Conservation (phyloP, 2,797 vertebrate species). For the Pantherophis alleghaniensis region DNA sequence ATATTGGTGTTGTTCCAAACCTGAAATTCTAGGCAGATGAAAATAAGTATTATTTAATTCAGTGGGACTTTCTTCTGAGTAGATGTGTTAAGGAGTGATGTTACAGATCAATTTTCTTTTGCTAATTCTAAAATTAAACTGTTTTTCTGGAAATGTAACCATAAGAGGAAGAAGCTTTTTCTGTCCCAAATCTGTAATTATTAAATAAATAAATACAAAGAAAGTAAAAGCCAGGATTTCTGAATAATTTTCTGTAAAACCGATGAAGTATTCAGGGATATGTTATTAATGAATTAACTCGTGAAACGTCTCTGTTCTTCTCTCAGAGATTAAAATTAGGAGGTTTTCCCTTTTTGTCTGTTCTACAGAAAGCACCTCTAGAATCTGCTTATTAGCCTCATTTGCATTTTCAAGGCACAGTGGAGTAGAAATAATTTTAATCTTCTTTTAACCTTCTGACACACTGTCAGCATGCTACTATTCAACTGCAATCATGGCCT, state of each 20-base stretch:
- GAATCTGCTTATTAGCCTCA: background rate
- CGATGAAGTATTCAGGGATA: background rate
- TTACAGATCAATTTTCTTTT: background rate
- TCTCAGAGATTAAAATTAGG: slow-evolving; percentile 17
- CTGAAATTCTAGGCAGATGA: background rate
- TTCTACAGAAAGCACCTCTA: background rate
- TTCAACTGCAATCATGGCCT: background rate
- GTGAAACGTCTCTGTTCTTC: background rate
- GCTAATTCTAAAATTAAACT: background rate
- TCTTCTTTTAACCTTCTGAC: background rate
- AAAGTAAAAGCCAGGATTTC: background rate
- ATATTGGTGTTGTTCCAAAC: background rate
- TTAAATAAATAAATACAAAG: background rate
- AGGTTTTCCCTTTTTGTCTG: background rate
- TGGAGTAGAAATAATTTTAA: slow-evolving; percentile 22
- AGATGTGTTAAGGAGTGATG: background rate
- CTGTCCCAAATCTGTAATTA: background rate
- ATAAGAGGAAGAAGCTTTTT: background rate
- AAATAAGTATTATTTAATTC: background rate
- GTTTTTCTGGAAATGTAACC: background rate
- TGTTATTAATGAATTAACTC: background rate
- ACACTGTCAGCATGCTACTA: background rate
- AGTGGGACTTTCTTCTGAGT: background rate
- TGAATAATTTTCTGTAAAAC: background rate
- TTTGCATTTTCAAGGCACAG: slow-evolving; percentile 23